Percentiles rank a stretch among this genome's conserved stretches.
These are phyloP conservation scores for Todus mexicanus DNA, from an alignment of 2,797 vertebrate genomes.

Conservation along the genomic window DNA sequence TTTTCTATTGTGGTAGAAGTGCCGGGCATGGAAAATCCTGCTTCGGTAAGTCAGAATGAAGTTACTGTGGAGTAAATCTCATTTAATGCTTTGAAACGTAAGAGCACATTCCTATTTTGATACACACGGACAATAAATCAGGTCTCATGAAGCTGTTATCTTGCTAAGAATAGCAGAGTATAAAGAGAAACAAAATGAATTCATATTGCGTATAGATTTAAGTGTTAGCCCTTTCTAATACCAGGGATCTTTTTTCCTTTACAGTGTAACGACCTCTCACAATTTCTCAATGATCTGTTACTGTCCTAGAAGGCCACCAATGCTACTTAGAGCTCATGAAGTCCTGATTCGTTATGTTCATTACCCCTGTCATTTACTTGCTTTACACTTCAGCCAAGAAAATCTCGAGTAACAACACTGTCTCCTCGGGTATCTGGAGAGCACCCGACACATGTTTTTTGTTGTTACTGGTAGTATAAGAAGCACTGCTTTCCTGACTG, in stretches of 20 bases:
- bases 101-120: conserved; percentile 48
- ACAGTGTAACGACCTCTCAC: not conserved
- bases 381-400: not conserved
- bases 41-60: conserved; percentile 62
- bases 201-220: conserved; percentile 23
- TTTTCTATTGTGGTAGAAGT: conserved; percentile 65
- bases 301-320: not conserved
- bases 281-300: not conserved
- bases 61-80: conserved; percentile 66
- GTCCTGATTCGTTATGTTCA: not conserved
- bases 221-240: not conserved
- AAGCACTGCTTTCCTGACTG: not conserved
- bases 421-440: not conserved
- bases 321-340: not conserved
- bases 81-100: conserved; percentile 65
- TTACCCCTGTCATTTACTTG: not conserved
- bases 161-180: conserved; percentile 35
- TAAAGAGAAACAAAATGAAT: conserved; percentile 54
- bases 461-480: not conserved
- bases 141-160: conserved; percentile 18
- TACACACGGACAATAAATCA: conserved; percentile 52
- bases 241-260: not conserved
- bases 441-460: no score
- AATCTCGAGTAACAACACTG: not conserved
- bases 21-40: conserved; percentile 57